phyloP scores from a whole-genome alignment of 2,888 invertebrate genomes.

The Chironomus tentans region DNA sequence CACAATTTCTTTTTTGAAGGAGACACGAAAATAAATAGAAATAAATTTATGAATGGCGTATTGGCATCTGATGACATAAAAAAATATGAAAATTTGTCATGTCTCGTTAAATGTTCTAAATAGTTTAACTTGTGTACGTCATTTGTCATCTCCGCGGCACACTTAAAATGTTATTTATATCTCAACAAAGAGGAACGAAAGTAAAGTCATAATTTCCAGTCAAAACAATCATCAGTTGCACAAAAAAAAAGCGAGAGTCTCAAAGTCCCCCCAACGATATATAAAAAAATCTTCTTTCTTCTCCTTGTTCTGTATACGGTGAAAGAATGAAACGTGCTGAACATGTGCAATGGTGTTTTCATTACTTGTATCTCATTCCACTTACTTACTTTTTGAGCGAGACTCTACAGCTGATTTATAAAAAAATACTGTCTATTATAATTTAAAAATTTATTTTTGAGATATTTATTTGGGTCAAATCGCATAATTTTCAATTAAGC shows the following conservation, averaged over 20 bases:
- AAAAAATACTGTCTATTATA: neutral
- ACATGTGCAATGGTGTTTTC: neutral
- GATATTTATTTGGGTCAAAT: constrained; percentile 17
- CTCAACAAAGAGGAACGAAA: neutral
- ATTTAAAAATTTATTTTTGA: too few relatives aligned
- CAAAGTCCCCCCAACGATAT: neutral
- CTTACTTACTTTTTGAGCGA: neutral
- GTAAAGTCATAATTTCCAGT: neutral
- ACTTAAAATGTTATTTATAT: neutral
- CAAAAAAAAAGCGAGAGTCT: neutral
- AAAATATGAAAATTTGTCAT: neutral
- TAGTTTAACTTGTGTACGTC: neutral
- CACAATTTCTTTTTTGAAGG: neutral
- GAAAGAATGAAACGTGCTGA: neutral
- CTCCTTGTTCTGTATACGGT: neutral
- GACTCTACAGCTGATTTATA: neutral
- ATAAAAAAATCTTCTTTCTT: neutral
- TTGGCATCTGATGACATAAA: constrained; percentile 1
- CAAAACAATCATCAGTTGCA: neutral
- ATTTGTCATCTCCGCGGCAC: constrained; percentile 8
- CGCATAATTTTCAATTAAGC: constrained; percentile 19
- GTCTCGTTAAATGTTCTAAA: neutral
- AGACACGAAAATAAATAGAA: neutral
- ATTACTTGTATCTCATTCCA: neutral
- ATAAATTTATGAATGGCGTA: constrained; percentile 8